Evolutionary conservation across 2,797 vertebrate genomes (phyloP).

Genomic region (Sylvilagus floridanus): DNA sequence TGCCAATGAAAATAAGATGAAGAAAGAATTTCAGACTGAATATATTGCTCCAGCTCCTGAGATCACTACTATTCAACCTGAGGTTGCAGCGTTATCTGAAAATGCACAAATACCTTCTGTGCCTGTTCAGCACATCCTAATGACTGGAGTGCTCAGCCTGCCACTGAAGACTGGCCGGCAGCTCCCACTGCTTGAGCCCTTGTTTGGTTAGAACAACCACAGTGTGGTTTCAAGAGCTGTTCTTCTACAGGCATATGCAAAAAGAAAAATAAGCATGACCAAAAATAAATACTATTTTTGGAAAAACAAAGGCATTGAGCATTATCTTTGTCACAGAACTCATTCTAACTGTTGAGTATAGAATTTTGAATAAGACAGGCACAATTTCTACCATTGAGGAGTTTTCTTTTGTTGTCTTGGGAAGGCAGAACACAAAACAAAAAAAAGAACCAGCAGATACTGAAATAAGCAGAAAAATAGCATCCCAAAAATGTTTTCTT

Average conservation of each 20-base stretch:
- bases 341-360: not conserved
- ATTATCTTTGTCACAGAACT: not conserved
- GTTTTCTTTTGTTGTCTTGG: not conserved
- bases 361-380: not conserved
- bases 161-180: not conserved
- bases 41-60: not conserved
- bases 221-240: not conserved
- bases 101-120: fast-evolving
- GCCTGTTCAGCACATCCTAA: not conserved
- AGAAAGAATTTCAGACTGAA: not conserved
- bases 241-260: not conserved
- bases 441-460: not conserved
- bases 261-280: not conserved
- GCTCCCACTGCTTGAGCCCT: not conserved
- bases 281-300: not conserved
- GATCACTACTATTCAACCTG: not conserved
- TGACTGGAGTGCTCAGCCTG: not conserved
- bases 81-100: not conserved
- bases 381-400: not conserved
- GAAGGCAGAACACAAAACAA: not conserved
- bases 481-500: not conserved
- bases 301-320: not conserved
- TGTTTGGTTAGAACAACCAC: not conserved
- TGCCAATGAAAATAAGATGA: not conserved
- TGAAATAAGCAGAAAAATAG: not conserved